Evolutionary conservation across 1,140 invertebrate genomes (phyloP).

Genomic region (Drosophila saltans): DNA sequence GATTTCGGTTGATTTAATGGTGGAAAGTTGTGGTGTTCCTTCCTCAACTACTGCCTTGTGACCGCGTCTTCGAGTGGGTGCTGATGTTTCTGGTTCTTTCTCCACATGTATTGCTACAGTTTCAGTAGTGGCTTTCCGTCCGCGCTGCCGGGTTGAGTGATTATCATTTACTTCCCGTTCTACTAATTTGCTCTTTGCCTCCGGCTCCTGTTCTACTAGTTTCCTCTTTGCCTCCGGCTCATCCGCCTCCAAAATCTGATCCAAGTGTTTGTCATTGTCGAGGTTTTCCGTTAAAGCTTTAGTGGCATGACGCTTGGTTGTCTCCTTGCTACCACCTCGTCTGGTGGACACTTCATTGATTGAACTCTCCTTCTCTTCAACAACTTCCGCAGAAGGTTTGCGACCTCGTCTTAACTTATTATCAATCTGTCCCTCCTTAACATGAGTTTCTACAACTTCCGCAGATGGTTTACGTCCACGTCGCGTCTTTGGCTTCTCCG

Average conservation of each 20-base stretch:
- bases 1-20: neutral
- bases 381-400: slow-evolving; percentile 20
- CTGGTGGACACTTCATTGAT: neutral
- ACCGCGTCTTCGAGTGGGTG: slow-evolving; percentile 12
- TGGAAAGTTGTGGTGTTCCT: neutral
- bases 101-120: neutral
- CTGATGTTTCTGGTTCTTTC: neutral
- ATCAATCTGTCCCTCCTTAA: neutral
- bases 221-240: slow-evolving; percentile 19
- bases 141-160: slow-evolving; percentile 20
- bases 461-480: slow-evolving; percentile 11
- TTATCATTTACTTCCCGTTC: slow-evolving; percentile 20
- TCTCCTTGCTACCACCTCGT: slow-evolving; percentile 12
- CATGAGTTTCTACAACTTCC: slow-evolving; percentile 7
- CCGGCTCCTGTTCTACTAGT: slow-evolving; percentile 11
- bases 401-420: slow-evolving; percentile 22
- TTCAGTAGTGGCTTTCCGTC: slow-evolving; percentile 28
- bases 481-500: slow-evolving; percentile 1
- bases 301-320: slow-evolving; percentile 6
- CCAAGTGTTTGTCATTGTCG: slow-evolving; percentile 10
- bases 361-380: neutral
- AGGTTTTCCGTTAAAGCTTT: too few relatives aligned
- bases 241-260: slow-evolving; percentile 13
- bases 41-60: slow-evolving; percentile 27
- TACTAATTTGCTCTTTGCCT: slow-evolving; percentile 7